Base-by-base conservation (phyloP, 2,113 vertebrate species). In the Asarcornis scutulata region DNA sequence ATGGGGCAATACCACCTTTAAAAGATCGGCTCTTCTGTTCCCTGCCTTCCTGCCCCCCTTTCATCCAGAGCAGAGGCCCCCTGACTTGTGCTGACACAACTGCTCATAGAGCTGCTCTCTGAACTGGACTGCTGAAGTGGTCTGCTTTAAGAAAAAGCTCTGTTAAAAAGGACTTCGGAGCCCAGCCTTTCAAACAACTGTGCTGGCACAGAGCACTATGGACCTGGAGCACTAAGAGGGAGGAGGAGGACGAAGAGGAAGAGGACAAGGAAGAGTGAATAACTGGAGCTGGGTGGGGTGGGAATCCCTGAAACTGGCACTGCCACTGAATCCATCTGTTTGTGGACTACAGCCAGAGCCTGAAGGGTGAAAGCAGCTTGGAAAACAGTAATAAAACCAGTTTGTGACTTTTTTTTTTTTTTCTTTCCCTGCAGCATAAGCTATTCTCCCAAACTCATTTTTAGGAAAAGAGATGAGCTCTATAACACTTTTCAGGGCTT, bases 41-140 rank as follows among this genome's bases (percentile, higher is more conserved):
- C 50, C 32, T 78, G 62, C 8, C 34, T 71, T 83, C 46, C n/a
- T 84, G 48, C 4, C 3, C 7, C 32, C 26, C 31, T 71, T 64
- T 75, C 26, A 20, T 38, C 27, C 48, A 83, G 42, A 79, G 36
- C 50, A 84, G n/a, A 56, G 15, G 15, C 17, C 13, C 3, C 11
- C 11, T 44, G 31, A 21, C 17, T 58, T 44, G 31, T 1, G 2
- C 52, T 55, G 60, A 17, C 38, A 52, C 44, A 44, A 27, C 23
- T 29, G 27, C 31, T 74, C 44, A 58, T n/a, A 48, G 50, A 53
- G 17, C 29, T 84, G 4, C 20, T 32, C 32, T 0, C 0, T 6
- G 11, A 21, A 9, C 25, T 1, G 6, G 25, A 10, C 29, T 85
- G 25, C 67, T 79, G 42, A 82, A 85, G 52, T 13, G 18, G 21